phyloP scores from a whole-genome alignment of 2,888 invertebrate genomes.

The Ischnura elegans region DNA sequence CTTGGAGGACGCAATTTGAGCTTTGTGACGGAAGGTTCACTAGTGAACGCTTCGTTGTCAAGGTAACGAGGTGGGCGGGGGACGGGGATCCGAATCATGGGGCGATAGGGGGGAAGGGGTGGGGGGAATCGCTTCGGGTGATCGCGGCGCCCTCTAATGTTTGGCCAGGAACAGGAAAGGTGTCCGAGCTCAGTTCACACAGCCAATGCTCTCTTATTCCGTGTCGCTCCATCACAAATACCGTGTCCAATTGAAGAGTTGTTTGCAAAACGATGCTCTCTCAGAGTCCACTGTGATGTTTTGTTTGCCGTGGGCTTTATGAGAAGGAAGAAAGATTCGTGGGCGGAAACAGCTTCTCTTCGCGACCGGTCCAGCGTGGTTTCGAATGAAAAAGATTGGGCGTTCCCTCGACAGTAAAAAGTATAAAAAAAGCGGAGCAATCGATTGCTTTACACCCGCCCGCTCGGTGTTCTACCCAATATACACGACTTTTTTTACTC shows the following conservation, averaged over 20 bases:
- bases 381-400: no score
- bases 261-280: background rate
- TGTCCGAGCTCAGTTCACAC: background rate
- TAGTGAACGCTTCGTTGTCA: no score
- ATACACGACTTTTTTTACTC: no score
- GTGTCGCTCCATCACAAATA: background rate
- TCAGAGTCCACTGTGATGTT: background rate
- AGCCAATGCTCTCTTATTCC: background rate
- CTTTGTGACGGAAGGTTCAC: no score
- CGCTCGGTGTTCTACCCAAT: no score
- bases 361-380: no score
- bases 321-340: background rate
- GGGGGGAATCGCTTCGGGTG: background rate
- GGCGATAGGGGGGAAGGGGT: background rate
- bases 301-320: background rate
- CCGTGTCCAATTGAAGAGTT: background rate
- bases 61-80: background rate
- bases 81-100: background rate
- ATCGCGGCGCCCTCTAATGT: no score
- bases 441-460: no score
- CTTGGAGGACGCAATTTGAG: no score
- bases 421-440: no score
- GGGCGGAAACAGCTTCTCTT: no score
- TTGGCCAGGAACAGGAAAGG: background rate
- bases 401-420: no score